Evolutionary conservation across 2,797 vertebrate species (phyloP).

Genomic region (Valencia hispanica): DNA sequence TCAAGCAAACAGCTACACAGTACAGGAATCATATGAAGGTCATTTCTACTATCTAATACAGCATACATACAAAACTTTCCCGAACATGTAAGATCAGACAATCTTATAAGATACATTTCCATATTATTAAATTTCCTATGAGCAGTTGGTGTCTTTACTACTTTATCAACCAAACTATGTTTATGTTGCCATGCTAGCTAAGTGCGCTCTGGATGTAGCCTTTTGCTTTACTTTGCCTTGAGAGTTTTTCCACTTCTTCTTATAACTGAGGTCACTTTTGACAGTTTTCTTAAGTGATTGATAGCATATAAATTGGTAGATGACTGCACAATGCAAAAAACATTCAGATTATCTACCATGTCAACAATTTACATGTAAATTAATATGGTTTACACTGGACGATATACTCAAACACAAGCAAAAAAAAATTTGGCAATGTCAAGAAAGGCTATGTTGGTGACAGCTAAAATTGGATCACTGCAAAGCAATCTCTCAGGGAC

Average conservation of each 20-base stretch:
- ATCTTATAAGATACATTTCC: background rate
- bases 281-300: background rate
- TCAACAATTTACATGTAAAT: background rate
- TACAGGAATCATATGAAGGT: background rate
- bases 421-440: conserved; percentile 10
- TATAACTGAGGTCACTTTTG: background rate
- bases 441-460: conserved; percentile 56
- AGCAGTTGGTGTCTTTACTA: background rate
- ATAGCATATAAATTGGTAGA: background rate
- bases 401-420: background rate
- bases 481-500: conserved; percentile 44
- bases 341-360: background rate
- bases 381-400: background rate
- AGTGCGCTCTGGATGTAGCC: background rate
- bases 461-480: conserved; percentile 71
- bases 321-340: background rate
- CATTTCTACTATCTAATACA: background rate
- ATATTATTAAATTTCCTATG: background rate
- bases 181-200: background rate
- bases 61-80: background rate
- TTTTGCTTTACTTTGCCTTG: background rate
- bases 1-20: background rate
- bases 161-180: background rate
- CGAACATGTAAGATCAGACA: background rate
- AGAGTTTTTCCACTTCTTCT: background rate